Conservation (phyloP, 1,140 invertebrate species). For the Heterodera carotae region DNA sequence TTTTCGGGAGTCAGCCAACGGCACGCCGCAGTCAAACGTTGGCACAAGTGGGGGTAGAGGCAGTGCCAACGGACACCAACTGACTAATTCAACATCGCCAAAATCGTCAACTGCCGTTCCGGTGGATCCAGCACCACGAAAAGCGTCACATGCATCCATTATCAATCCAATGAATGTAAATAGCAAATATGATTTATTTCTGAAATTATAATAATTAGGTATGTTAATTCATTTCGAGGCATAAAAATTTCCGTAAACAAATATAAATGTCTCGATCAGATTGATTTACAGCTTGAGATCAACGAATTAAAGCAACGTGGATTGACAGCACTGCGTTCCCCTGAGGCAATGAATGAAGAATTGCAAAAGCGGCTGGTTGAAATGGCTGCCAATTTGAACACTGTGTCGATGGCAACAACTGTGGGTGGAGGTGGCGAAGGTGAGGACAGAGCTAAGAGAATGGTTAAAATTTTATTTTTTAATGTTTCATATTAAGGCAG, state of each 20-base stretch:
- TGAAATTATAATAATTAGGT: background rate
- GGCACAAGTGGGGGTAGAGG: conserved; percentile 10
- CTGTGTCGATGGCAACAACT: conserved; percentile 9
- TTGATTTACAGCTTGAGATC: conserved; percentile 33
- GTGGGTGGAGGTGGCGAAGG: background rate
- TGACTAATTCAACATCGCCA: conserved; percentile 30
- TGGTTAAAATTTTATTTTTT: background rate
- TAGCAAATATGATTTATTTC: background rate
- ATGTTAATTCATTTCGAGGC: no score
- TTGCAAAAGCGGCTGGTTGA: conserved; percentile 33
- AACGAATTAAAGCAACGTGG: conserved; percentile 40
- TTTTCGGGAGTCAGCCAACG: conserved; percentile 11
- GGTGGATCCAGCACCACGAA: conserved; percentile 42
- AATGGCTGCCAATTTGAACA: conserved; percentile 36
- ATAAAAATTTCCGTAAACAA: no score
- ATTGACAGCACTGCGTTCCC: conserved; percentile 35
- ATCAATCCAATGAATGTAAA: conserved; percentile 2
- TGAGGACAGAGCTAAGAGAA: background rate
- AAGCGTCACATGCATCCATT: conserved; percentile 16
- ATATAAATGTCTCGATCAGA: background rate
- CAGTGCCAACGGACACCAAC: conserved; percentile 15
- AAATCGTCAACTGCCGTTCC: conserved; percentile 31
- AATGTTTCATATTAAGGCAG: background rate
- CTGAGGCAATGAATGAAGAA: conserved; percentile 34
- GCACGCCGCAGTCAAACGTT: conserved; percentile 20